Conservation (phyloP, 2,888 invertebrate genomes). For the Chelonus formosanus region DNA sequence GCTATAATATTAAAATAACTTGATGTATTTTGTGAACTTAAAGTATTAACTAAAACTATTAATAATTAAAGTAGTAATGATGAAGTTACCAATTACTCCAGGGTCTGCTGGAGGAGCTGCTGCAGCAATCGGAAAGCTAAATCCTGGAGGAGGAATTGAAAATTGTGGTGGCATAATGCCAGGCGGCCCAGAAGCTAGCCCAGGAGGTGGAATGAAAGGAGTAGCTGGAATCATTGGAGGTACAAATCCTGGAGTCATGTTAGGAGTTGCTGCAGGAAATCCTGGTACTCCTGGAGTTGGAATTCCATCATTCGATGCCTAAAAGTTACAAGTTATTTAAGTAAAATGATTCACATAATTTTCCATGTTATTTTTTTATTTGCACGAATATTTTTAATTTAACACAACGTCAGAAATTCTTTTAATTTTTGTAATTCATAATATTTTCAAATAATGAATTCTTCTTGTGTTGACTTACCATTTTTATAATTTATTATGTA, state of each 20-base stretch:
- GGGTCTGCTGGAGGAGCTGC: conserved; percentile 54
- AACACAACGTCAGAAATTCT: too few species aligned
- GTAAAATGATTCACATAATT: neutral
- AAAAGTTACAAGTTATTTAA: conserved; percentile 6
- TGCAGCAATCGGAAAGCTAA: conserved; percentile 64
- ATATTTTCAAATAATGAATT: too few species aligned
- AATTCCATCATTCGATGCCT: conserved; percentile 63
- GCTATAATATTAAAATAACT: conserved; percentile 42
- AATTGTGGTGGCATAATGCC: conserved; percentile 75
- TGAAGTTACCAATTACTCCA: conserved; percentile 56
- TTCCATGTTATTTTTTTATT: too few species aligned
- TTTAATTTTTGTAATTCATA: too few species aligned
- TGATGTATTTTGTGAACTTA: too few species aligned
- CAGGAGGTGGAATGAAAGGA: conserved; percentile 60
- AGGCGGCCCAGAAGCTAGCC: conserved; percentile 60
- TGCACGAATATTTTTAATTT: too few species aligned
- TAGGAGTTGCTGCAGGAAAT: conserved; percentile 56
- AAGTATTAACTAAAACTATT: neutral
- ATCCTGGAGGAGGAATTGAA: conserved; percentile 83
- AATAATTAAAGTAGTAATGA: conserved; percentile 7
- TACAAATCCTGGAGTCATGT: conserved; percentile 56
- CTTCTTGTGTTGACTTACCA: too few species aligned
- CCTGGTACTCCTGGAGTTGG: conserved; percentile 56
- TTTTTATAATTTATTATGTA: too few species aligned
- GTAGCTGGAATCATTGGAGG: conserved; percentile 58